Conservation (phyloP, 2,888 invertebrate species). For the Odontothrips loti region DNA sequence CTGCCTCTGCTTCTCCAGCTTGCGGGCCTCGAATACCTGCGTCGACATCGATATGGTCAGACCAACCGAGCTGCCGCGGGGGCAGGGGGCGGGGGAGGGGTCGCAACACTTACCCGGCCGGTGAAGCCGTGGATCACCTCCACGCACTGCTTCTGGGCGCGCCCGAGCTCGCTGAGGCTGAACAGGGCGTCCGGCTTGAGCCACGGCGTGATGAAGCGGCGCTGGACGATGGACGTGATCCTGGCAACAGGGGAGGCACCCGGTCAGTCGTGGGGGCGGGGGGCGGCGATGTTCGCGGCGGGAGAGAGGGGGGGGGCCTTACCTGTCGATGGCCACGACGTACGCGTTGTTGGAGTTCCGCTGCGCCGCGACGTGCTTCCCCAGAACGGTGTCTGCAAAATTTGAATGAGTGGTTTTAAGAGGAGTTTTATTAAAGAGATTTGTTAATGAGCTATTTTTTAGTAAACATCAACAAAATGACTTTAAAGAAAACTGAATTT, state of each 20-base stretch:
- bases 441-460: too few relatives aligned
- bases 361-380: conserved; percentile 47
- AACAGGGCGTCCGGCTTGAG: conserved; percentile 52
- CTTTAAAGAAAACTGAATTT: neutral
- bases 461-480: too few relatives aligned
- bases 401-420: too few relatives aligned
- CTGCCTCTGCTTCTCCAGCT: neutral
- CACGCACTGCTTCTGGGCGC: conserved; percentile 48
- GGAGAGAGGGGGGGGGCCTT: conserved; percentile 30
- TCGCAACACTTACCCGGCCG: conserved; percentile 45
- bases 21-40: conserved; percentile 8
- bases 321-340: conserved; percentile 47
- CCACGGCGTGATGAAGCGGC: conserved; percentile 51
- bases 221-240: conserved; percentile 45
- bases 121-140: conserved; percentile 53
- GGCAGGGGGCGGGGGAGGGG: too few relatives aligned
- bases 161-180: conserved; percentile 48
- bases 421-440: too few relatives aligned
- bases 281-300: neutral
- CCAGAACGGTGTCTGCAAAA: conserved; percentile 48
- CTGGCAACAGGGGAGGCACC: conserved; percentile 40
- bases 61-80: neutral
- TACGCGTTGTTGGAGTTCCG: conserved; percentile 45
- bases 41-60: neutral
- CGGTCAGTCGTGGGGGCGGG: neutral